Percentiles rank a stretch among this genome's conserved stretches.
Conservation (phyloP, 2,888 invertebrate genomes). For the Oscheius onirici region DNA sequence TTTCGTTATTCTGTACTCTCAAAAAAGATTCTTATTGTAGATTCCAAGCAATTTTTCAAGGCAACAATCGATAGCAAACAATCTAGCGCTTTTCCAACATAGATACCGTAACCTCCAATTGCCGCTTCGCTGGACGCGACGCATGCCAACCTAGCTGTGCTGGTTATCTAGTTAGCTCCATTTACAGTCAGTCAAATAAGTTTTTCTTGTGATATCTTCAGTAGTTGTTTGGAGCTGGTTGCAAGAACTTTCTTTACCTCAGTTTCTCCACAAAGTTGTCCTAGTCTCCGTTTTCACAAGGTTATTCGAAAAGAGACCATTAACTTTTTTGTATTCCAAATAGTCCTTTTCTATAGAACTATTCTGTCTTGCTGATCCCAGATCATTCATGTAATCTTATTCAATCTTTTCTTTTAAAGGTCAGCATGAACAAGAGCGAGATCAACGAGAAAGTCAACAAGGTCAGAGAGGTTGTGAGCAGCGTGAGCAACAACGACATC, state of each 20-base stretch:
- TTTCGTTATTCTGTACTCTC: not conserved
- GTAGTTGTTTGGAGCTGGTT: not conserved
- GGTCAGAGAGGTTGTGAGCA: slow-evolving; percentile 73
- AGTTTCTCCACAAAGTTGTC: not conserved
- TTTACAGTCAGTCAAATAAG: not conserved
- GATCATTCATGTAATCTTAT: not conserved
- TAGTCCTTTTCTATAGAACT: too few species aligned
- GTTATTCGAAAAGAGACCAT: too few species aligned
- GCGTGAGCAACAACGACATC: slow-evolving; percentile 73
- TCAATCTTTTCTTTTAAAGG: not conserved
- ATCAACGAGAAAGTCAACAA: slow-evolving; percentile 66
- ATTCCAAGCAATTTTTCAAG: not conserved
- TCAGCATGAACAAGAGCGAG: slow-evolving; percentile 53
- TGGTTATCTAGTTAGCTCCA: slow-evolving; percentile 23
- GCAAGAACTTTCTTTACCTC: not conserved
- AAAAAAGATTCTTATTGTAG: not conserved
- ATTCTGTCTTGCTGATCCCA: too few species aligned
- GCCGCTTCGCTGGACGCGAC: slow-evolving; percentile 23
- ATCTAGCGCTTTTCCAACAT: not conserved
- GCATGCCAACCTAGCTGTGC: slow-evolving; percentile 36
- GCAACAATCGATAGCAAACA: not conserved
- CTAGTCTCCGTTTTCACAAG: too few species aligned
- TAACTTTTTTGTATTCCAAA: too few species aligned
- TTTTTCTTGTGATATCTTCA: not conserved
- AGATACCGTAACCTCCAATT: slow-evolving; percentile 12